Evolutionary conservation across 2,113 vertebrate species (phyloP), one percentile per base, ranked within the genome.

Genomic region (Myxocyprinus asiaticus): DNA sequence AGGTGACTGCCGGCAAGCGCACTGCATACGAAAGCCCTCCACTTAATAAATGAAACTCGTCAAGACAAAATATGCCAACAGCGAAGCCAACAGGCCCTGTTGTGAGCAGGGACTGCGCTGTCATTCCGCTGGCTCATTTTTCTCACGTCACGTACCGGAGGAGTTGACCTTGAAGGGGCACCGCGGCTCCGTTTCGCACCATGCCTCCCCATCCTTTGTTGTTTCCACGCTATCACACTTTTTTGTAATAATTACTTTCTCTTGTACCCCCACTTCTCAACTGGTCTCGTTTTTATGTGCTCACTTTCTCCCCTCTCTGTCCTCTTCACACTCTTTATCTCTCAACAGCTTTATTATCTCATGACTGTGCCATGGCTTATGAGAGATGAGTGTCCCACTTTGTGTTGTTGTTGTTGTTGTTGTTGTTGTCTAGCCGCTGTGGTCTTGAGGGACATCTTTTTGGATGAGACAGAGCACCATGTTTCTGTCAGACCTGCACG

Each of bases 1-100:
- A 91, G 90, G 90, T 90, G 92, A 89, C 82, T 84, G 88, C 77
- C 75, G 87, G 85, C 80, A 80, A 87, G 82, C 65, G 2, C 1
- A 5, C 48, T 5, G 82, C 88, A 88, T 89, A 86, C 62, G 48
- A 85, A 88, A 83, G 69, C 77, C 64, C 78, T 81, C 80, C 61
- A 56, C 70, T 76, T 89, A 85, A 89, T 87, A 82, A 87, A 89
- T 86, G 79, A 80, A 67, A 83, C 77, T 83, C 77, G 79, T 85
- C 85, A 87, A 74, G 76, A 43, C 67, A 44, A 74, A 82, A 80
- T 83, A 79, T 77, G 82, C 84, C 75, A 81, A 61, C 59, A 67
- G 77, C 22, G 22, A 33, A 33, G 22, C 22, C 22, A 33, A 33
- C 22, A 3, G 59, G 6, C 80, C 43, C 47, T 2, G 66, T 42